Evolutionary conservation across 2,113 vertebrate genomes (phyloP), one percentile per base, ranked within the genome.

Genomic region (Vulpes ferrilata): DNA sequence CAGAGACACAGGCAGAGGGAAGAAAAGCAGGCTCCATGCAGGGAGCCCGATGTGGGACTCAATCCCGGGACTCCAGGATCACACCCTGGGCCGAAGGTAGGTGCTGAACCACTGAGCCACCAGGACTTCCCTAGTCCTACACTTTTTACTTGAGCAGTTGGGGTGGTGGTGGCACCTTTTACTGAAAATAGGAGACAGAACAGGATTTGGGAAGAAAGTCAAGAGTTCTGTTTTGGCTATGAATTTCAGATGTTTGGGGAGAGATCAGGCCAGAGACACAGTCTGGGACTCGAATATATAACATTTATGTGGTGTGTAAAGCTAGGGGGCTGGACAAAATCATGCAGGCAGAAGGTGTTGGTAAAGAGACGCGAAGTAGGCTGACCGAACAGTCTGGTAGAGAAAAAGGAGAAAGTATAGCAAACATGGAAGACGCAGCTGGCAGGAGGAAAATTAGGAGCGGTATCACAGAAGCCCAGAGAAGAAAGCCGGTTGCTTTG

Each of bases 161-260:
- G 30, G n/a, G 69, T 84, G 62, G 13, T 71, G 7, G 53, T 62
- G 73, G 35, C 38, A 59, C 11, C 20, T 67, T 86, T 67, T 82
- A 90, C 25, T 74, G 88, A 85, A 84, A 94, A 81, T 0, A 35
- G 71, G 62, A 92, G 43, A 38, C 81, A 93, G 35, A 65, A 89
- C 12, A 89, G 38, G 48, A 74, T 73, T 92, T 7, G 83, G 19
- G 69, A 80, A 79, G 83, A 86, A 96, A 94, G 79, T n/a, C 62
- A 71, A 84, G 30, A 43, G 7, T 59, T 92, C 19, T 65, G 12
- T 32, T 88, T 91, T 83, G 25, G 73, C 71, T 69, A n/a, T 81
- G 53, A 43, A 30, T 83, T 94, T 94, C 71, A 92, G 62, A 59
- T 65, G 51, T 80, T 27, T 51, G 43, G 43, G 27, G 91, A 80